phyloP scores from a whole-genome alignment of 64 coral and sea anemone species.

The Actinia tenebrosa region DNA sequence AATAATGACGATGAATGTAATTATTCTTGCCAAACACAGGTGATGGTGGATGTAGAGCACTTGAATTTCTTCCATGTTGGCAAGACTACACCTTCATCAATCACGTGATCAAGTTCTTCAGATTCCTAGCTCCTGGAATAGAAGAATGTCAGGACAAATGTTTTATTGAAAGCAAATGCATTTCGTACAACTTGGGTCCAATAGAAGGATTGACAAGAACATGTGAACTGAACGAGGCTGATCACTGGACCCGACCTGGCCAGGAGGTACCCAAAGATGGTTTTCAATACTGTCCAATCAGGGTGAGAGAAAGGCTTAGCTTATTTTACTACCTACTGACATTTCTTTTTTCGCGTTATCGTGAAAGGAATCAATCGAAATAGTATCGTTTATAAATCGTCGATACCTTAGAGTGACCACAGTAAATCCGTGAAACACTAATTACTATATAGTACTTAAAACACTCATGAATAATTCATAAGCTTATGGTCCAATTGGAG shows the following conservation, averaged over 20 bases:
- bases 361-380: no score
- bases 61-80: background rate
- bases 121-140: background rate
- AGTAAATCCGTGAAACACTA: no score
- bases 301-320: background rate
- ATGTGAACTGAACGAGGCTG: no score
- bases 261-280: background rate
- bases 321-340: no score
- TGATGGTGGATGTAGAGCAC: background rate
- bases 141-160: background rate
- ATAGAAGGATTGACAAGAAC: background rate
- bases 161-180: background rate
- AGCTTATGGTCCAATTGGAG: no score
- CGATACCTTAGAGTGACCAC: no score
- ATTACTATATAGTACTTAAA: no score
- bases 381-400: no score
- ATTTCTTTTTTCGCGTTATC: no score
- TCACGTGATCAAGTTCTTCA: background rate
- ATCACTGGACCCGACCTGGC: no score
- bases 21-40: background rate
- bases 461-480: no score
- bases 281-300: background rate
- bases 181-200: conserved; percentile 11
- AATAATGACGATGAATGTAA: no score
- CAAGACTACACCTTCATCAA: background rate